Conservation (phyloP, 2,113 vertebrate species). For the Stictonetta naevosa region DNA sequence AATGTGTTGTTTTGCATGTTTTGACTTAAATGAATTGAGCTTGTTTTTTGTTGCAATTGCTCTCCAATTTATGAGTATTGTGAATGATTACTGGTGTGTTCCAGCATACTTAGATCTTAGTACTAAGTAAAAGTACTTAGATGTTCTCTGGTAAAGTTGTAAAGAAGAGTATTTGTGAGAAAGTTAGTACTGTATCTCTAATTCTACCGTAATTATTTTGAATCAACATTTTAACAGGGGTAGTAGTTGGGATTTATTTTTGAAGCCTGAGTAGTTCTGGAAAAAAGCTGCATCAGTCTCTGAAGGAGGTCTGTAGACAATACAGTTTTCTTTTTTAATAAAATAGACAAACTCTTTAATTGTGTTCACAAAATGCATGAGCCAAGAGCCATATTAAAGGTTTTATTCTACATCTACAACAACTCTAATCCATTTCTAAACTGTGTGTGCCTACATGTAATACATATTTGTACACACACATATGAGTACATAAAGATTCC, state of each 20-base stretch:
- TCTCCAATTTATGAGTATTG: background rate
- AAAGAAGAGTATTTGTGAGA: background rate
- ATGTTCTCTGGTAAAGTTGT: background rate
- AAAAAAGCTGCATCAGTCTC: background rate
- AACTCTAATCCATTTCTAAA: background rate
- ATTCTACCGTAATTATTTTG: background rate
- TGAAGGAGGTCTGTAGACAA: background rate
- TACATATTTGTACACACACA: background rate
- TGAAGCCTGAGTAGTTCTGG: background rate
- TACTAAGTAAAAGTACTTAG: background rate
- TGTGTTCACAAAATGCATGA: background rate
- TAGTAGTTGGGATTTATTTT: background rate
- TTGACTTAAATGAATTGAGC: background rate
- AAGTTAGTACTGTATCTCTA: background rate
- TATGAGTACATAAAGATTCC: background rate
- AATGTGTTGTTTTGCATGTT: background rate
- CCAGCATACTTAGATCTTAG: background rate
- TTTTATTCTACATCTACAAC: background rate
- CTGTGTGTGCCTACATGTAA: background rate
- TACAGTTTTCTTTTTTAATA: background rate
- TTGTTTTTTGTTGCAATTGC: background rate
- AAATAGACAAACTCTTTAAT: background rate
- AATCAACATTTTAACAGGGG: background rate
- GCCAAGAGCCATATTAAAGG: background rate
- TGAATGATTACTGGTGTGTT: background rate